Percentiles rank a stretch among this genome's conserved stretches.
These are phyloP conservation scores for Enteromius afrohamiltoni DNA, from an alignment of 2,797 vertebrate genomes.

Conservation along the genomic window DNA sequence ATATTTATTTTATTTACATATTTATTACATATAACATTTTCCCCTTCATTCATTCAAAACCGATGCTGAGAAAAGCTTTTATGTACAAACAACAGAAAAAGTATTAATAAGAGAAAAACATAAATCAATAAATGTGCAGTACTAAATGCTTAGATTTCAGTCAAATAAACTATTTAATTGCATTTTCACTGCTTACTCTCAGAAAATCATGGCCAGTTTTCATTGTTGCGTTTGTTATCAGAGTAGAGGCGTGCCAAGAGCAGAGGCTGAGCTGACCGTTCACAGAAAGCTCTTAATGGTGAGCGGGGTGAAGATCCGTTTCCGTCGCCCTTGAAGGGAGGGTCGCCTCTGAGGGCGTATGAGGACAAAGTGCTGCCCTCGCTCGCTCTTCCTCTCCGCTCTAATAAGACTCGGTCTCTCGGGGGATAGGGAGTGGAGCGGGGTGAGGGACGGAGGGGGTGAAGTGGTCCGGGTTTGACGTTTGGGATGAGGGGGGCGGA, in stretches of 20 bases:
- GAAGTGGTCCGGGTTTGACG: conserved; percentile 13
- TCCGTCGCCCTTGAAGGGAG: background rate
- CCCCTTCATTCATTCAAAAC: background rate
- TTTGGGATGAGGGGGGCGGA: conserved; percentile 3
- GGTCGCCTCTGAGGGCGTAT: conserved; percentile 4
- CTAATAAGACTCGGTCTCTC: conserved; percentile 30
- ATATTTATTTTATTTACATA: background rate
- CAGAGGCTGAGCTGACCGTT: background rate
- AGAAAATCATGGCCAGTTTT: background rate
- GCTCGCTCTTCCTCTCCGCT: conserved; percentile 1
- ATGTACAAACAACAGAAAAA: background rate
- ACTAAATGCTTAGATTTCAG: background rate
- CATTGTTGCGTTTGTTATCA: background rate
- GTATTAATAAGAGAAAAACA: background rate
- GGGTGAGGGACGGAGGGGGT: conserved; percentile 2
- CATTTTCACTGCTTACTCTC: background rate
- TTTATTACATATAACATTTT: too few relatives aligned
- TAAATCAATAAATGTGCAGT: background rate
- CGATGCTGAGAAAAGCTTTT: background rate
- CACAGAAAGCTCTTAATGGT: conserved; percentile 9
- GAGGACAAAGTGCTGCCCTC: conserved; percentile 33
- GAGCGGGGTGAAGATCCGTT: background rate
- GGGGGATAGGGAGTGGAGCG: conserved; percentile 3
- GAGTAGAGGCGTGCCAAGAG: background rate
- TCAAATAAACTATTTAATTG: background rate